phyloP scores from a whole-genome alignment of 2,888 invertebrate species.

The Cremastinae sp. region DNA sequence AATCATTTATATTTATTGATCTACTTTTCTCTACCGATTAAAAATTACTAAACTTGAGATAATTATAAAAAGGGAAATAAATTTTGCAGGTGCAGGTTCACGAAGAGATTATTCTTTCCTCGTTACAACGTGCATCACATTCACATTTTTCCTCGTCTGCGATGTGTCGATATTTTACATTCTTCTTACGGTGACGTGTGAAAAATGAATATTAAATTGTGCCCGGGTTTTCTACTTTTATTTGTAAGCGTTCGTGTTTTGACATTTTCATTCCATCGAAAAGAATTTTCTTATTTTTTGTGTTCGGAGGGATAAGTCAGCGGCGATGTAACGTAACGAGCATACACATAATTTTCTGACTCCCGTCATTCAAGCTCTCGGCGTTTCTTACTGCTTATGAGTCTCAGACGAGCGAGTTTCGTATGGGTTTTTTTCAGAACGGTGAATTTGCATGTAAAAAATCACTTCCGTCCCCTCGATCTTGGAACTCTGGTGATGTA shows the following conservation, averaged over 20 bases:
- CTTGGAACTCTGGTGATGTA: slow-evolving; percentile 43
- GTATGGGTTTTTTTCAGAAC: slow-evolving; percentile 38
- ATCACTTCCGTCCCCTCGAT: slow-evolving; percentile 66
- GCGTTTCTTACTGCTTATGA: slow-evolving; percentile 30
- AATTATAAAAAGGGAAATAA: too few relatives aligned
- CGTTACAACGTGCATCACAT: too few relatives aligned
- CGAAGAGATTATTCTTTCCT: too few relatives aligned
- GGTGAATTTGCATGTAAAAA: slow-evolving; percentile 68
- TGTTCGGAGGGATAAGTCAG: slow-evolving; percentile 4
- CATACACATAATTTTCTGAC: slow-evolving; percentile 36
- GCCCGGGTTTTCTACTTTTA: background rate
- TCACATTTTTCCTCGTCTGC: too few relatives aligned
- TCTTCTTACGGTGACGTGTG: too few relatives aligned
- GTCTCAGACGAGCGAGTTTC: slow-evolving; percentile 17
- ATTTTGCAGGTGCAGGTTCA: too few relatives aligned
- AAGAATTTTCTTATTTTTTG: background rate
- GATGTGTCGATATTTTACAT: too few relatives aligned
- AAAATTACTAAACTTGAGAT: background rate
- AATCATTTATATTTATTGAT: background rate
- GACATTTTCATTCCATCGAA: slow-evolving; percentile 2
- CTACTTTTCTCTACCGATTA: background rate
- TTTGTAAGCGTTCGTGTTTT: background rate
- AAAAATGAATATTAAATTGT: slow-evolving; percentile 28
- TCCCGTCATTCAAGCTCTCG: slow-evolving; percentile 13
- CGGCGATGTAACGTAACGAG: slow-evolving; percentile 40